Evolutionary conservation across 2,113 vertebrate genomes (phyloP).

Genomic region (Sceloporus tristichus): DNA sequence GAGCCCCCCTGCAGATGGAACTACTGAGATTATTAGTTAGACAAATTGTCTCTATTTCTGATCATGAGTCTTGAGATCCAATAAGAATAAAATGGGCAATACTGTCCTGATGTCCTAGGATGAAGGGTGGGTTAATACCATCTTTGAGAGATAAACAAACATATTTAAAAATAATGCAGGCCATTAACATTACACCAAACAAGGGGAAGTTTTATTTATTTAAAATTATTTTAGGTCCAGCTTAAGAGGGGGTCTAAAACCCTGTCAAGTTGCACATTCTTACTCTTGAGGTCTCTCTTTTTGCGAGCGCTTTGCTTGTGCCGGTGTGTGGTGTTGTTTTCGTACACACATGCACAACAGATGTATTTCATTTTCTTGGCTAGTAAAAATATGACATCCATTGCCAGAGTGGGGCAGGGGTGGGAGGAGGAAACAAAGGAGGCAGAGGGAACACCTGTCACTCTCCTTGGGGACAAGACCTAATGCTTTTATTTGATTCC

Average conservation of each 20-base stretch:
- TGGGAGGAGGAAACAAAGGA: constrained; percentile 80
- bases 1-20: not conserved
- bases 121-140: too few relatives aligned
- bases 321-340: rapidly evolving
- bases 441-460: constrained; percentile 87
- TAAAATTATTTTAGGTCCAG: not conserved
- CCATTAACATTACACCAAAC: rapidly evolving
- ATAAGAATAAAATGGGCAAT: too few relatives aligned
- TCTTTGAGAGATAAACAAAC: too few relatives aligned
- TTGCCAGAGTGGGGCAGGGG: constrained; percentile 67
- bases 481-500: constrained; percentile 81
- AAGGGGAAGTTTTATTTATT: rapidly evolving
- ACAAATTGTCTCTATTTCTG: too few relatives aligned
- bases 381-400: constrained; percentile 61
- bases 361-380: constrained; percentile 50
- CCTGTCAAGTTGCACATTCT: too few relatives aligned
- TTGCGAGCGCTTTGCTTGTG: not conserved
- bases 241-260: not conserved
- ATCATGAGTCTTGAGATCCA: too few relatives aligned
- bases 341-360: not conserved
- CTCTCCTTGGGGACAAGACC: constrained; percentile 82
- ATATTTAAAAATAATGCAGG: rapidly evolving
- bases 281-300: not conserved
- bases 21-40: too few relatives aligned
- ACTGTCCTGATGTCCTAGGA: too few relatives aligned